Evolutionary conservation across 1,140 invertebrate species (phyloP), one percentile per base, ranked within the genome.

Genomic region (Anadara kagoshimensis): DNA sequence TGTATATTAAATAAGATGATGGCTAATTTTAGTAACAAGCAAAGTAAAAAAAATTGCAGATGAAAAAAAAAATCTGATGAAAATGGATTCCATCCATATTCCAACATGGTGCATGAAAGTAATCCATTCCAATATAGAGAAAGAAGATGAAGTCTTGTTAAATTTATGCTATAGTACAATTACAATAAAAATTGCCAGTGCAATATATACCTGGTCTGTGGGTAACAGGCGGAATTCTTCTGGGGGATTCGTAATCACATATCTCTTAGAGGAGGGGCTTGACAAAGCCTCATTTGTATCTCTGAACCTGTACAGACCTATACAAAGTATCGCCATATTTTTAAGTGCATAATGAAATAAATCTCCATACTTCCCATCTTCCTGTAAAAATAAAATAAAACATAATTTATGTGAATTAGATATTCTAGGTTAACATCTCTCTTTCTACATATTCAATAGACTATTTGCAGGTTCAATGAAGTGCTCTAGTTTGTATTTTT

Each of bases 201-300:
- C 4, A 12, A 3, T 57, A n/a, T 24, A 12, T 16, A 98, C 97
- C 93, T 98, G 97, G 93, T 99, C 98, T 74, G 97, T 98, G 74
- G 97, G 95, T 88, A 98, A 92, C 84, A 99, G 91, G 67, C 93
- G 94, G 90, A 99, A 99, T 90, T 98, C 97, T 91, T 97, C 96
- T 49, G 97, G 96, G 84, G 98, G 98, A 93, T 99, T 99, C 43
- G 98, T 99, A 88, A 99, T 99, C 83, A 99, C 98, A 91, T 99
- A 99, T 90, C 98, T 92, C 90, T 99, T 99, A 84, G 97, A 97
- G 76, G 96, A 98, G n/a, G 97, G 88, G 58, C 84, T 87, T 61
- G 77, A 75, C 22, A 80, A 78, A n/a, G 78, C 72, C 44, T 81
- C 77, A 63, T 69, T 85, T 4, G 85, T 84, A 70, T 90, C 88